Conservation (phyloP, 2,888 invertebrate genomes). For the Caenorhabditis zanzibari region DNA sequence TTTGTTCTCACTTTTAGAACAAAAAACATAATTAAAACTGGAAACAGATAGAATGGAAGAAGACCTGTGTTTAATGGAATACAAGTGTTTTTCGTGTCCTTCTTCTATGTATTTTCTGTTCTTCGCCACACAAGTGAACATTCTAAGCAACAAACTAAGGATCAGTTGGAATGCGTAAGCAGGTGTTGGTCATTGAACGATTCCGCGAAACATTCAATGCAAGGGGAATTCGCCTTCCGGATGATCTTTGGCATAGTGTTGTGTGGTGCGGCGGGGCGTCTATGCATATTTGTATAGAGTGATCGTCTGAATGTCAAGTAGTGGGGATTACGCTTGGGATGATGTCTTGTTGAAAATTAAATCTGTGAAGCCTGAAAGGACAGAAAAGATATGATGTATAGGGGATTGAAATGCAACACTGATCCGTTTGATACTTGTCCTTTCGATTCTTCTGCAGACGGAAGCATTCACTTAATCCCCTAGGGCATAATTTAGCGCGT, state of each 20-base stretch:
- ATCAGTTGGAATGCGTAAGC: constrained; percentile 31
- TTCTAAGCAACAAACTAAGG: constrained; percentile 1
- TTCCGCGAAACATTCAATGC: constrained; percentile 9
- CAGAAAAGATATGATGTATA: neutral
- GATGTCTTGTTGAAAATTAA: constrained; percentile 8
- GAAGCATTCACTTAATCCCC: neutral
- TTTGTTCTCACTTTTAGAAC: constrained; percentile 1
- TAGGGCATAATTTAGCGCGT: neutral
- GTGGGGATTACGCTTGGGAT: neutral
- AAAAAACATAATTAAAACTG: constrained; percentile 35
- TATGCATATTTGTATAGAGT: constrained; percentile 23
- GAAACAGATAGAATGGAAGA: neutral
- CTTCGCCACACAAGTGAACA: constrained; percentile 15
- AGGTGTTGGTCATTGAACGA: constrained; percentile 29
- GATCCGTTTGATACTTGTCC: neutral
- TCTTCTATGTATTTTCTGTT: constrained; percentile 23
- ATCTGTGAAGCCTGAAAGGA: neutral
- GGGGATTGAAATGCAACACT: neutral
- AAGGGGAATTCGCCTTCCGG: neutral
- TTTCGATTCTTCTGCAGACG: neutral
- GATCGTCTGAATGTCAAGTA: constrained; percentile 1
- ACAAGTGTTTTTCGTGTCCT: constrained; percentile 18
- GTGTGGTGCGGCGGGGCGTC: neutral
- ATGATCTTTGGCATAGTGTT: constrained; percentile 37
- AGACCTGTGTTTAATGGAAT: constrained; percentile 9